Percentiles rank a stretch among this genome's conserved stretches.
phyloP scores from a whole-genome alignment of 2,797 vertebrate species.

The Leuciscus waleckii region DNA sequence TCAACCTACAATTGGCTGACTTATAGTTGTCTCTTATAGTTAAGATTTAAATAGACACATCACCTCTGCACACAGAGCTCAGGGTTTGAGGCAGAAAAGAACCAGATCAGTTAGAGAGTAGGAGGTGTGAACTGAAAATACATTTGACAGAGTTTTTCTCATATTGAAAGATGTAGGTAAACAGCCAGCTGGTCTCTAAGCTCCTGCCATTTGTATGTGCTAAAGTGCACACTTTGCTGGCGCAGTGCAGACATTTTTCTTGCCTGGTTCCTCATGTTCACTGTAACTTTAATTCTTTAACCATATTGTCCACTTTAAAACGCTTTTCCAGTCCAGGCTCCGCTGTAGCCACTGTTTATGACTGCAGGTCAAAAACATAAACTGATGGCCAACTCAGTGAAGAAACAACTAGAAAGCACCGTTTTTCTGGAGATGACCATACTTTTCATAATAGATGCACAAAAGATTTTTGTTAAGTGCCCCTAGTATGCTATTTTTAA shows the following conservation, averaged over 20 bases:
- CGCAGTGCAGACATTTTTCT: not conserved
- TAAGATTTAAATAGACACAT: not conserved
- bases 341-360: not conserved
- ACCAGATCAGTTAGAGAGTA: not conserved
- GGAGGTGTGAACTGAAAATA: conserved; percentile 14
- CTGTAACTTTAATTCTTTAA: not conserved
- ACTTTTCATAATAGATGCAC: not conserved
- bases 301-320: not conserved
- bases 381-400: not conserved
- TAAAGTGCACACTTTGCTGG: not conserved
- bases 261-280: not conserved
- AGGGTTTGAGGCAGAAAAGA: conserved; percentile 4
- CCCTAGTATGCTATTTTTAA: no score
- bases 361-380: not conserved
- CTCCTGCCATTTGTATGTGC: not conserved
- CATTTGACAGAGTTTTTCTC: not conserved
- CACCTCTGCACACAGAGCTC: not conserved
- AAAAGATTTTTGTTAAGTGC: no score
- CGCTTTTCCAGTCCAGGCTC: not conserved
- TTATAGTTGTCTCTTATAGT: not conserved
- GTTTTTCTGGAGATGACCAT: not conserved
- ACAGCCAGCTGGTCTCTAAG: not conserved
- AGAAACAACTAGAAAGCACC: not conserved
- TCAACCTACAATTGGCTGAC: not conserved
- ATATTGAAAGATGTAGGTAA: not conserved